These are phyloP conservation scores for Baryphthengus martii DNA, from an alignment of 2,113 vertebrate genomes.

Conservation along the genomic window DNA sequence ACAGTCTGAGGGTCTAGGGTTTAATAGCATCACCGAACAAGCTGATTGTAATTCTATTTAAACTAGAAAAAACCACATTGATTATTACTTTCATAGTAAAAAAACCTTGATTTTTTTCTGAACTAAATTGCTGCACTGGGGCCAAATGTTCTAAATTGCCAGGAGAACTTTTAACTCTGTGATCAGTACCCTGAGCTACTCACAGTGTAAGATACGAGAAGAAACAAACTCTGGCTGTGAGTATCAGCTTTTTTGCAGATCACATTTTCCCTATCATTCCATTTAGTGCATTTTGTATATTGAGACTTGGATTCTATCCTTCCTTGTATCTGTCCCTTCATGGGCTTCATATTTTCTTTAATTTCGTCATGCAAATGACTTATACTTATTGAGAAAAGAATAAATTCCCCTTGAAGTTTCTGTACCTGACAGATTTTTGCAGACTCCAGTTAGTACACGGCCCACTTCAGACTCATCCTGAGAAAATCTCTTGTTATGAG, in stretches of 20 bases:
- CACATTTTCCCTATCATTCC: neutral
- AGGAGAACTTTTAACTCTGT: neutral
- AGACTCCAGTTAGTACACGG: neutral
- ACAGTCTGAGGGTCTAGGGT: neutral
- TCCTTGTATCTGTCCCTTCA: neutral
- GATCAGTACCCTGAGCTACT: neutral
- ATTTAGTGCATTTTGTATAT: neutral
- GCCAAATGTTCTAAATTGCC: neutral
- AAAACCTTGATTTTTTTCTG: neutral
- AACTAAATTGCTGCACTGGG: neutral
- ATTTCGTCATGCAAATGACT: neutral
- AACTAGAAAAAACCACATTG: neutral
- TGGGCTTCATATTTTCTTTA: neutral
- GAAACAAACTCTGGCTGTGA: neutral
- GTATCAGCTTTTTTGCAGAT: neutral
- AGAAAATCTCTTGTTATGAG: neutral
- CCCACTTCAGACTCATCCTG: neutral
- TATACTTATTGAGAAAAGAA: neutral
- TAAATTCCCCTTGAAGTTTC: neutral
- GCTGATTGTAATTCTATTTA: neutral
- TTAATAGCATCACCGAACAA: neutral
- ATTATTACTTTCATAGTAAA: neutral
- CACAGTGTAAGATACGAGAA: neutral
- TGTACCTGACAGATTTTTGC: neutral
- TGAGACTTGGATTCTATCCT: neutral